Percentiles rank a stretch among this genome's conserved stretches.
Conservation (phyloP, 1,140 invertebrate genomes). For the Palaemon carinicauda region DNA sequence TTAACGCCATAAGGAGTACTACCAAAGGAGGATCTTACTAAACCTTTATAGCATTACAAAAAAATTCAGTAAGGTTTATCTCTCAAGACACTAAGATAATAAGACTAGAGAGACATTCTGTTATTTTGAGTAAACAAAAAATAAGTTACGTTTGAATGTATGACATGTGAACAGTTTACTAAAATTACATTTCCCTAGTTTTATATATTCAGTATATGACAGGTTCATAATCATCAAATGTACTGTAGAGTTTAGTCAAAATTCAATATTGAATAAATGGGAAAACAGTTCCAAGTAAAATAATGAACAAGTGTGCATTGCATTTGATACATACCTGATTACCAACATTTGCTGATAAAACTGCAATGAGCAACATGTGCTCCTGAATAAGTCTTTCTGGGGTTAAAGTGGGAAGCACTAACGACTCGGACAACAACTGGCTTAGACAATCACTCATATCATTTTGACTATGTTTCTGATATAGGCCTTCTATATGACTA, state of each 20-base stretch:
- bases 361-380: conserved; percentile 81
- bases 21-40: too few relatives aligned
- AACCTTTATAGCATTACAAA: too few relatives aligned
- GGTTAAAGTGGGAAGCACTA: conserved; percentile 72
- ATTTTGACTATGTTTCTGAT: conserved; percentile 79
- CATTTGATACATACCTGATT: conserved; percentile 78
- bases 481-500: conserved; percentile 71
- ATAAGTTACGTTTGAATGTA: too few relatives aligned
- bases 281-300: neutral
- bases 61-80: too few relatives aligned
- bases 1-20: too few relatives aligned
- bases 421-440: conserved; percentile 74
- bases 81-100: too few relatives aligned
- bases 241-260: neutral
- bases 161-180: neutral
- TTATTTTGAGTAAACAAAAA: too few relatives aligned
- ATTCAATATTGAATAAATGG: too few relatives aligned
- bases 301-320: neutral
- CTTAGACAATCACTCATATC: conserved; percentile 83
- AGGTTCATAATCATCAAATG: neutral
- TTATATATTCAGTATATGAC: too few relatives aligned
- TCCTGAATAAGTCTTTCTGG: conserved; percentile 85
- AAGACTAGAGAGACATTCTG: too few relatives aligned
- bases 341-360: conserved; percentile 90
- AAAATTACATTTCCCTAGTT: too few relatives aligned